phyloP scores from a whole-genome alignment of 2,113 vertebrate genomes.

The Mesoclemmys tuberculata region DNA sequence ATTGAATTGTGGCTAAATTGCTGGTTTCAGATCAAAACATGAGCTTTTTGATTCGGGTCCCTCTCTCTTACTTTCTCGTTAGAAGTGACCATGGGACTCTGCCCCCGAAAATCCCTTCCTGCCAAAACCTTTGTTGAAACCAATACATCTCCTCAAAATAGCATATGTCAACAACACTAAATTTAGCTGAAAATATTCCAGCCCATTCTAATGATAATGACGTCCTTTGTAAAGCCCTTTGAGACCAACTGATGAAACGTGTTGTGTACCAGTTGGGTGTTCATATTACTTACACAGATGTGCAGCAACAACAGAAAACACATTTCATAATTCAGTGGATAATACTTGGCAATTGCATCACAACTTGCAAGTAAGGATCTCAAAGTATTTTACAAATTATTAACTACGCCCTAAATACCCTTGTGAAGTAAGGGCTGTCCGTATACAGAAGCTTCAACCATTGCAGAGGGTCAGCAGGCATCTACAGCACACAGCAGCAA shows the following conservation, averaged over 20 bases:
- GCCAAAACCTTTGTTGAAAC: background rate
- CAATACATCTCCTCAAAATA: background rate
- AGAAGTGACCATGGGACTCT: background rate
- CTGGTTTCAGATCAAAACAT: background rate
- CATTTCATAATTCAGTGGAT: background rate
- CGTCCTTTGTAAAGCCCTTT: background rate
- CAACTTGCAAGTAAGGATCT: background rate
- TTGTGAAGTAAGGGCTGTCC: background rate
- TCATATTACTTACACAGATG: background rate
- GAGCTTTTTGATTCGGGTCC: background rate
- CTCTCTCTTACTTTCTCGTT: background rate
- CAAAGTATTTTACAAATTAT: background rate
- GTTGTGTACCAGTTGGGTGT: background rate
- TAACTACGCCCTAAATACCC: background rate
- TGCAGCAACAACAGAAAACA: background rate
- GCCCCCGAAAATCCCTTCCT: background rate
- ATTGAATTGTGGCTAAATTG: fast-evolving
- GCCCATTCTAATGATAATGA: background rate
- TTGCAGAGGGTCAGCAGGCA: background rate
- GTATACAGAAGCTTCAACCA: background rate
- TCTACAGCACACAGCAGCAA: background rate
- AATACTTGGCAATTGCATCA: background rate
- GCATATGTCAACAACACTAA: background rate
- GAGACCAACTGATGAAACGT: background rate
- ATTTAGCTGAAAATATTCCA: conserved; percentile 6